phyloP scores from a whole-genome alignment of 2,888 invertebrate genomes.

The Aporophyla lueneburgensis region DNA sequence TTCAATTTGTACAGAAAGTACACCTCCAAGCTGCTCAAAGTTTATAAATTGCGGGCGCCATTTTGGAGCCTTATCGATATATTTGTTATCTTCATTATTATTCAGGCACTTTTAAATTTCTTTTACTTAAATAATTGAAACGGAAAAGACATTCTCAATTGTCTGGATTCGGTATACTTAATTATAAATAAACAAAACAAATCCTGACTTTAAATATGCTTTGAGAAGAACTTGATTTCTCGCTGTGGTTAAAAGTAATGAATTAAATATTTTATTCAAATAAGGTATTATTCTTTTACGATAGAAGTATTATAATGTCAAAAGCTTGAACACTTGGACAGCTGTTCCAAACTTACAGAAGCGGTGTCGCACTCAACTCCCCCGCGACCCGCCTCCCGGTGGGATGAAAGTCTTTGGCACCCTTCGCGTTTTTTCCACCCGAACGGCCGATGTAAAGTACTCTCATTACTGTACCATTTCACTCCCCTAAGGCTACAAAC shows the following conservation, averaged over 20 bases:
- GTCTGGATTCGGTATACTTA: background rate
- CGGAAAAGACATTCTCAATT: background rate
- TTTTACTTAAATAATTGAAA: background rate
- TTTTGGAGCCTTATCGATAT: slow-evolving; percentile 44
- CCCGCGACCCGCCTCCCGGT: slow-evolving; percentile 59
- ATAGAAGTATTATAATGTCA: slow-evolving; percentile 48
- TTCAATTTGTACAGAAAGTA: slow-evolving; percentile 1
- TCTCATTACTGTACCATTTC: slow-evolving; percentile 83
- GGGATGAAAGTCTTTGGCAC: slow-evolving; percentile 76
- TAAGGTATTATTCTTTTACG: slow-evolving; percentile 36
- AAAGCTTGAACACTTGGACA: slow-evolving; percentile 59
- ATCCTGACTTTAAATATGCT: background rate
- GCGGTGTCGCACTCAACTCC: slow-evolving; percentile 54
- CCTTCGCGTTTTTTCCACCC: slow-evolving; percentile 79
- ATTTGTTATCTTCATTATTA: background rate
- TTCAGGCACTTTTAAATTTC: background rate
- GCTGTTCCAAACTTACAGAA: slow-evolving; percentile 49
- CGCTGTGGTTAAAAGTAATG: slow-evolving; percentile 17
- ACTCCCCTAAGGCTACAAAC: slow-evolving; percentile 80
- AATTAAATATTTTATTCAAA: slow-evolving; percentile 46
- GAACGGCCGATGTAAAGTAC: slow-evolving; percentile 73
- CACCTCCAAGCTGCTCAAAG: background rate
- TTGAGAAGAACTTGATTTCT: background rate
- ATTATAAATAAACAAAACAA: slow-evolving; percentile 16
- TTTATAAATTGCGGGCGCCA: slow-evolving; percentile 21